These are phyloP conservation scores for Sus cebifrons DNA, from an alignment of 2,797 vertebrate species.

Conservation along the genomic window DNA sequence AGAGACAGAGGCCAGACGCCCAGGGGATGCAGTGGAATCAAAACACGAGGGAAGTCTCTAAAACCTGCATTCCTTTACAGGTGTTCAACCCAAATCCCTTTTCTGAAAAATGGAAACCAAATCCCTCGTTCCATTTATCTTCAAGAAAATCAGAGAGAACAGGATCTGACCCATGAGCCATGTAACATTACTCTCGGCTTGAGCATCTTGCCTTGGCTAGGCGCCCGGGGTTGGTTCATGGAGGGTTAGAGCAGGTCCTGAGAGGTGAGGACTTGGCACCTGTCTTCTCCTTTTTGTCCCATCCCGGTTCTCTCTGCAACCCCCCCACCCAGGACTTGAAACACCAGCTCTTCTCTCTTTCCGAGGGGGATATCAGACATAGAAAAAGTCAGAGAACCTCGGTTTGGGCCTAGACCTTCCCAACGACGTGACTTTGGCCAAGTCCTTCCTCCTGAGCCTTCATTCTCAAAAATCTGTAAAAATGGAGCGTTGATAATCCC, in stretches of 20 bases:
- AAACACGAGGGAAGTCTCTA: not conserved
- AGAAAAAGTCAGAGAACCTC: conserved; percentile 8
- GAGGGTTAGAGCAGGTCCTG: not conserved
- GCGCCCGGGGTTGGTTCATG: too few relatives aligned
- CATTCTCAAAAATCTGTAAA: not conserved
- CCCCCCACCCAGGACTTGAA: not conserved
- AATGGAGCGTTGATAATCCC: not conserved
- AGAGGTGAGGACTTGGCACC: not conserved
- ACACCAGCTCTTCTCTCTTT: not conserved
- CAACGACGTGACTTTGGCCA: not conserved
- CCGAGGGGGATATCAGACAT: not conserved
- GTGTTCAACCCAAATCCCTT: not conserved
- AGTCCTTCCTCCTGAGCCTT: not conserved
- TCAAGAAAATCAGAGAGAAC: not conserved
- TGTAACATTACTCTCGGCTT: not conserved
- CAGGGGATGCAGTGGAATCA: not conserved
- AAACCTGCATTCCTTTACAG: not conserved
- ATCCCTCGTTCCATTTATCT: not conserved
- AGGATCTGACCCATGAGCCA: not conserved
- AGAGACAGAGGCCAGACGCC: not conserved
- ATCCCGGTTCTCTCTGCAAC: not conserved
- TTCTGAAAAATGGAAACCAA: conserved; percentile 30
- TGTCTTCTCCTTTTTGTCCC: not conserved
- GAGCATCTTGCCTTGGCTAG: fast-evolving
- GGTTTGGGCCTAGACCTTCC: not conserved